Evolutionary conservation across 2,113 vertebrate species (phyloP).

Genomic region (Paradoxurus hermaphroditus): DNA sequence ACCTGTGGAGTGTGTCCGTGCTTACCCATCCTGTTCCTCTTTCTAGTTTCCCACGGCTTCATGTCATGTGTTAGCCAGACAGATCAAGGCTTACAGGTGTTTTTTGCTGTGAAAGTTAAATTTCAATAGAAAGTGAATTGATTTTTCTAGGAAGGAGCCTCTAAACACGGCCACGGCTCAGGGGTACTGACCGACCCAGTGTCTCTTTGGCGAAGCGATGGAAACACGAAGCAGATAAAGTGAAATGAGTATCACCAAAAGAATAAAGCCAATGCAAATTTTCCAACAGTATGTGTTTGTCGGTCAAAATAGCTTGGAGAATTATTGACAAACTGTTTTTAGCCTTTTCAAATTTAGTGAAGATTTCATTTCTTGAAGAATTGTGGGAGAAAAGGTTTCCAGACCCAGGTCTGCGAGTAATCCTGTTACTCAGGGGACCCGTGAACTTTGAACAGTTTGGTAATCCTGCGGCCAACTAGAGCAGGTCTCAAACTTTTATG

Average conservation of each 20-base stretch:
- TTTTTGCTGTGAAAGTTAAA: neutral
- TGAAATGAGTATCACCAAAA: neutral
- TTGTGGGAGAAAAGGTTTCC: neutral
- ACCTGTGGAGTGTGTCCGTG: neutral
- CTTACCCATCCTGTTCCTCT: neutral
- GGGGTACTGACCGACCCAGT: neutral
- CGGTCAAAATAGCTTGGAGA: neutral
- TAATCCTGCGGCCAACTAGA: neutral
- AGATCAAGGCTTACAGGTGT: neutral
- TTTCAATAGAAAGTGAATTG: neutral
- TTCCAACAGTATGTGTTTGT: neutral
- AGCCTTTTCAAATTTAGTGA: neutral
- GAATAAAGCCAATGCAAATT: neutral
- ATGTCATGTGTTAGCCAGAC: neutral
- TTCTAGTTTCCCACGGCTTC: neutral
- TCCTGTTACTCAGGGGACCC: neutral
- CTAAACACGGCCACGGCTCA: neutral
- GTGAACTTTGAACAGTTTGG: neutral
- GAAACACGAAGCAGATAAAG: neutral
- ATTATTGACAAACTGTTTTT: neutral
- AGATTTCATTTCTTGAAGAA: neutral
- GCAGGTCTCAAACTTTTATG: neutral
- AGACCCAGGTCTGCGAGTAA: neutral
- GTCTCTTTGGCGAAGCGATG: neutral
- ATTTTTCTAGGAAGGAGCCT: conserved; percentile 14